Conservation (phyloP, 2,888 invertebrate species). For the Amphipoea oculea region DNA sequence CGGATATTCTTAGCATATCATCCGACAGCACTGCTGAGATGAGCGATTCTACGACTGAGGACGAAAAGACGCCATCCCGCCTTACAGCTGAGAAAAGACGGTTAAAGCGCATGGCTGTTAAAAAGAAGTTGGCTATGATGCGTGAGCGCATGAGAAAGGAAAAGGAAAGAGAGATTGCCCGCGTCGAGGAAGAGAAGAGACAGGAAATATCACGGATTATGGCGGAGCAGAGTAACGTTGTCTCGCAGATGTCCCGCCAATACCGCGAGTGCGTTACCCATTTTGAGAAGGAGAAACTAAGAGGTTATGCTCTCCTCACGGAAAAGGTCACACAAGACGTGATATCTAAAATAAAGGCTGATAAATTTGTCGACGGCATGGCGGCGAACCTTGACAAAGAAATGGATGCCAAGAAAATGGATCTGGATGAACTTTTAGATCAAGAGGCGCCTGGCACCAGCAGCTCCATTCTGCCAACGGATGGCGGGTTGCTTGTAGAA, state of each 20-base stretch:
- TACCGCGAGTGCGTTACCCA: neutral
- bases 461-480: neutral
- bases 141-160: neutral
- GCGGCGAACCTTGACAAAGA: constrained; percentile 28
- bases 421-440: neutral
- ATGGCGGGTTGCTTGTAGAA: constrained; percentile 87
- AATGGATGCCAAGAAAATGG: constrained; percentile 28
- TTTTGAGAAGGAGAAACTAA: neutral
- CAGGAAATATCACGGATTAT: neutral
- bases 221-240: neutral
- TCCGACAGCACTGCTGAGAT: neutral
- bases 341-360: neutral
- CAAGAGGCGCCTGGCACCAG: constrained; percentile 13
- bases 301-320: neutral
- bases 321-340: neutral
- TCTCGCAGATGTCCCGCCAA: neutral
- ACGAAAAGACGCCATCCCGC: neutral
- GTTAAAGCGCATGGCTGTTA: neutral
- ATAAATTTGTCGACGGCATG: constrained; percentile 17
- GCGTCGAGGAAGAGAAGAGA: neutral
- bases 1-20: neutral
- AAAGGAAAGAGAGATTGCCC: constrained; percentile 3
- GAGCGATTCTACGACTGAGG: neutral
- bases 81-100: neutral
- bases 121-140: constrained; percentile 4